These are phyloP conservation scores for Centruroides sculpturatus DNA, from an alignment of 1,140 invertebrate genomes.

Conservation along the genomic window DNA sequence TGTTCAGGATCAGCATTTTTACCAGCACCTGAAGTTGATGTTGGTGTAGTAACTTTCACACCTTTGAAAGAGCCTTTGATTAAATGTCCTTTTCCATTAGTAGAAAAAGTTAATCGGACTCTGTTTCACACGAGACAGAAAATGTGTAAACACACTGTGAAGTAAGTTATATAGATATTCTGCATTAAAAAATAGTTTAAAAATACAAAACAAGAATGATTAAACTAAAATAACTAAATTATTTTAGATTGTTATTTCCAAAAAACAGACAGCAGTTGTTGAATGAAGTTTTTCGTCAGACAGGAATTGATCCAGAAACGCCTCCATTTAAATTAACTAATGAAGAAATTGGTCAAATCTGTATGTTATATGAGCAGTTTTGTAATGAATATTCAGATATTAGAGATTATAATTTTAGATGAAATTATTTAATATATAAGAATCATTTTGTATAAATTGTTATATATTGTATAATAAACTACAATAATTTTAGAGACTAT, in stretches of 20 bases:
- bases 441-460: too few species aligned
- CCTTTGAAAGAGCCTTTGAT: slow-evolving; percentile 64
- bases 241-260: slow-evolving; percentile 54
- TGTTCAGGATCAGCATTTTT: slow-evolving; percentile 61
- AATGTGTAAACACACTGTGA: slow-evolving; percentile 48
- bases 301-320: slow-evolving; percentile 50
- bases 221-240: not conserved
- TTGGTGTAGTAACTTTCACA: slow-evolving; percentile 76
- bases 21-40: slow-evolving; percentile 89
- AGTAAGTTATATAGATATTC: slow-evolving; percentile 28
- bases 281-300: slow-evolving; percentile 48
- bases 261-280: slow-evolving; percentile 46
- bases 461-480: too few species aligned
- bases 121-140: slow-evolving; percentile 82
- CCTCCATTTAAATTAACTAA: slow-evolving; percentile 46
- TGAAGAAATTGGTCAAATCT: slow-evolving; percentile 60
- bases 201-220: too few species aligned
- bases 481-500: too few species aligned
- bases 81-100: slow-evolving; percentile 57
- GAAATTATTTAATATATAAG: too few species aligned
- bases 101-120: slow-evolving; percentile 77
- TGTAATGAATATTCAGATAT: slow-evolving; percentile 10
- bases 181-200: too few species aligned
- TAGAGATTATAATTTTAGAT: slow-evolving; percentile 11
- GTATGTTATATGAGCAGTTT: slow-evolving; percentile 46